A percentile compares a stretch with the other conserved stretches of the same genome.
phyloP scores from a whole-genome alignment of 2,888 invertebrate genomes.

The Alloscopus bannaensis region DNA sequence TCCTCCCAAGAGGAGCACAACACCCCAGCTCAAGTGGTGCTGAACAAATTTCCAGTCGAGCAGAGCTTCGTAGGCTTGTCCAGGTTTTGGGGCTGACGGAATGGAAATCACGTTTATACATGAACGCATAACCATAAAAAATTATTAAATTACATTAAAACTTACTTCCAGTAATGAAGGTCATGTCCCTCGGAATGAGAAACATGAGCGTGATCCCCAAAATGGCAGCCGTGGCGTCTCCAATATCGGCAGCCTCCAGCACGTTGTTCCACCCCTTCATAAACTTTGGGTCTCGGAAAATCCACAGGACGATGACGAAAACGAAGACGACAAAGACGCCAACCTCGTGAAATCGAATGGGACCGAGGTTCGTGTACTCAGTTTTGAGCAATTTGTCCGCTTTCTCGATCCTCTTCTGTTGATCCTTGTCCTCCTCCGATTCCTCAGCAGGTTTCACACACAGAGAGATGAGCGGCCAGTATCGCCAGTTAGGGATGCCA shows the following conservation, averaged over 20 bases:
- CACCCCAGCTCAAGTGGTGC: constrained; percentile 61
- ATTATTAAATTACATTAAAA: not conserved
- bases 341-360: constrained; percentile 60
- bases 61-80: constrained; percentile 46
- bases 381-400: constrained; percentile 37
- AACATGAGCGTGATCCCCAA: constrained; percentile 89
- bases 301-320: constrained; percentile 25
- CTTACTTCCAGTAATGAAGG: constrained; percentile 78
- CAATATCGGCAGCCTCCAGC: constrained; percentile 50
- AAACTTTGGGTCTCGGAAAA: constrained; percentile 61
- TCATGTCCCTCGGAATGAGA: constrained; percentile 87
- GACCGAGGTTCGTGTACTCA: constrained; percentile 54
- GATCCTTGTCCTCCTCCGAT: constrained; percentile 14
- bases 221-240: constrained; percentile 79
- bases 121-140: too few relatives aligned
- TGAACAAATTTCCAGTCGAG: constrained; percentile 66
- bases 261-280: constrained; percentile 63
- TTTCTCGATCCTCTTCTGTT: constrained; percentile 26
- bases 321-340: constrained; percentile 45
- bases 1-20: constrained; percentile 78
- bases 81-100: constrained; percentile 35
- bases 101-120: not conserved
- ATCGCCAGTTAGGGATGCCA: constrained; percentile 59
- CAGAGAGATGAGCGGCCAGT: constrained; percentile 41
- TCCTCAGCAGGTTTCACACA: constrained; percentile 26